Percentiles rank a stretch among this genome's conserved stretches.
These are phyloP conservation scores for Chloroceryle aenea DNA, from an alignment of 2,113 vertebrate species.

Conservation along the genomic window DNA sequence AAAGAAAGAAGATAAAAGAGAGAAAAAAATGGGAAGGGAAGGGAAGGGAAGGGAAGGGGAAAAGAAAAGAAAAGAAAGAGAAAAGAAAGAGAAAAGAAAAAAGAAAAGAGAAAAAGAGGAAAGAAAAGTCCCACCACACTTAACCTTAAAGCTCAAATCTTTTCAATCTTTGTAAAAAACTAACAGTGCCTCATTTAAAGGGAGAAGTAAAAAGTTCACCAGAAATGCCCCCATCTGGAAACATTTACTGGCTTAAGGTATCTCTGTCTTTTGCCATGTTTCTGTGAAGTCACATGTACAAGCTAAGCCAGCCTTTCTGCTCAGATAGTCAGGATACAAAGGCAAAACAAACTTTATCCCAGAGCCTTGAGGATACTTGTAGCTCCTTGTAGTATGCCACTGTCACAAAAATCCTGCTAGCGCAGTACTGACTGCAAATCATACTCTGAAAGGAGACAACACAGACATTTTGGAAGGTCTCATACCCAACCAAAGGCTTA, in stretches of 20 bases:
- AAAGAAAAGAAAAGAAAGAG: fast-evolving
- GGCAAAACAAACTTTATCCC: conserved; percentile 36
- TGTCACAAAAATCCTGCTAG: neutral
- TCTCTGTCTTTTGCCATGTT: conserved; percentile 64
- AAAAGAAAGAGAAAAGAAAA: fast-evolving
- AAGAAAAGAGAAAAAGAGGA: fast-evolving
- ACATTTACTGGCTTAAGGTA: conserved; percentile 68
- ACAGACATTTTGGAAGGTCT: neutral
- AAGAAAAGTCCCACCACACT: neutral
- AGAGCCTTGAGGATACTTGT: neutral
- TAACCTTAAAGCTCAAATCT: conserved; percentile 37
- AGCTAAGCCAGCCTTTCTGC: conserved; percentile 53
- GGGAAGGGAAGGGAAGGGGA: neutral
- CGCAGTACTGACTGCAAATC: neutral
- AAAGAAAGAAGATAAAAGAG: no score
- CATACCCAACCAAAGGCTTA: neutral
- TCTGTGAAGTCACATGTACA: conserved; percentile 68
- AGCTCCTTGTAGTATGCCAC: neutral
- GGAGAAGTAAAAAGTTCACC: conserved; percentile 64
- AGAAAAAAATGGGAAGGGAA: no score
- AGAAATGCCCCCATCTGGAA: conserved; percentile 77
- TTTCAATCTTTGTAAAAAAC: conserved; percentile 40
- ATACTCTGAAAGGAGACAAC: neutral
- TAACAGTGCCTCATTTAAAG: conserved; percentile 52
- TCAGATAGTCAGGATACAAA: conserved; percentile 35